Base-by-base conservation (phyloP, 1,140 invertebrate species). In the Cherax destructor region DNA sequence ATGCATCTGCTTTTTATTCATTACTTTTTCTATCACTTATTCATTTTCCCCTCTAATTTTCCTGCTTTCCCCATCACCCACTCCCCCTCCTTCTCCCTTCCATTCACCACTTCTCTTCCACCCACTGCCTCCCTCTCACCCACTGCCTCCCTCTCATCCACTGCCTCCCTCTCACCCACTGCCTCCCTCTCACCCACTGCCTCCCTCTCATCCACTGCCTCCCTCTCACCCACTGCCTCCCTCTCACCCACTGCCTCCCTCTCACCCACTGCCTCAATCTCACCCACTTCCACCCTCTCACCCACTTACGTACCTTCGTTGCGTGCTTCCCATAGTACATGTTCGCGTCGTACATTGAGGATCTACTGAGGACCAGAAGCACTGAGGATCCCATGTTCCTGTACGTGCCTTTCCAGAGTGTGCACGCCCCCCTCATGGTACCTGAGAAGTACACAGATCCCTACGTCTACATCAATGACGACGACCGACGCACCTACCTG, bases 371-470 rank as follows among this genome's bases (percentile, higher is more conserved):
- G 30, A 72, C 24, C 1, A 93, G 94, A 24, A 87, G 90, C 77
- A 74, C 81, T 0, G 74, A 93, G 9, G 93, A 94, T 91, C 95
- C 95, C 0, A 93, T 95, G 86, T 95, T 95, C 92, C 93, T 95
- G 83, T 95, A 95, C 93, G 92, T 95, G 77, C 94, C 95, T 24
- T 94, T 95, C 91, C 95, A 95, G 94, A 94, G 95, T 83, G 95
- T 95, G 21, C 95, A 95, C 93, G 93, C 94, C 88, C 94, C 94
- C 13, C 92, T 95, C 10, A 92, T 95, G 93, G 95, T 95, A 16
- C 94, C 94, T 5, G 76, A 93, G 6, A 79, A 92, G 13, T 95
- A 95, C 91, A 91, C 93, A 79, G 90, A 94, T 7, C 93, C 92
- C 47, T 95, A 95, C 87, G 76, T 81, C 5, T 76, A 94, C 90